Evolutionary conservation across 2,113 vertebrate species (phyloP), one percentile per base, ranked within the genome.

Genomic region (Ochotona princeps): DNA sequence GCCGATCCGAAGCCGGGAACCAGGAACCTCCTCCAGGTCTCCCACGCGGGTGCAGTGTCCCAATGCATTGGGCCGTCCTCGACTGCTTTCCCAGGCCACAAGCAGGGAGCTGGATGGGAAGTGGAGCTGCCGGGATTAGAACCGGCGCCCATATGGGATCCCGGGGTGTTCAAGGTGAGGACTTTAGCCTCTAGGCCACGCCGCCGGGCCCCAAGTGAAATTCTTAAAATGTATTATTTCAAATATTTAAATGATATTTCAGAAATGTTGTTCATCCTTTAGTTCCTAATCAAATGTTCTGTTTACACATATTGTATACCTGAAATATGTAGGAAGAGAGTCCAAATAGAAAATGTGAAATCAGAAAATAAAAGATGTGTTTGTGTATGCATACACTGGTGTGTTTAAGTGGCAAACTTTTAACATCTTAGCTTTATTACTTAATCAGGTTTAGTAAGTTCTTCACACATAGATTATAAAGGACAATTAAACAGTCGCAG

Each of bases 401-500:
- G 1, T 60, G 4, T 67, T 66, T 76, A 18, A 30, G 26, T 47
- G 5, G 14, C 72, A 13, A 76, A 32, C 14, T 76, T 44, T 89
- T n/a, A 65, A 78, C 44, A 83, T 78, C 1, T n/a, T 7, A 51
- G 12, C 89, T 89, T 87, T 10, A 79, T 84, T 86, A 8, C 2
- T 15, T 83, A 61, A 57, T 65, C 5, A 82, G 20, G 87, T 87
- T 73, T 91, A 93, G 86, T 44, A 95, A 97, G 79, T 14, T 60
- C 35, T 0, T 12, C 2, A 35, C 8, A 87, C 6, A 38, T 32
- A 92, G 76, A 80, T 94, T 83, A 91, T 94, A 80, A 97, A 96
- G 81, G 88, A 93, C 69, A 95, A 0, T 92, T 92, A 65, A 67
- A 90, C n/a, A 8, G 76, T 92, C 95, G 83, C 96, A 85, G 38